Evolutionary conservation across 1,140 invertebrate genomes (phyloP).

Genomic region (Drosophila yakuba): DNA sequence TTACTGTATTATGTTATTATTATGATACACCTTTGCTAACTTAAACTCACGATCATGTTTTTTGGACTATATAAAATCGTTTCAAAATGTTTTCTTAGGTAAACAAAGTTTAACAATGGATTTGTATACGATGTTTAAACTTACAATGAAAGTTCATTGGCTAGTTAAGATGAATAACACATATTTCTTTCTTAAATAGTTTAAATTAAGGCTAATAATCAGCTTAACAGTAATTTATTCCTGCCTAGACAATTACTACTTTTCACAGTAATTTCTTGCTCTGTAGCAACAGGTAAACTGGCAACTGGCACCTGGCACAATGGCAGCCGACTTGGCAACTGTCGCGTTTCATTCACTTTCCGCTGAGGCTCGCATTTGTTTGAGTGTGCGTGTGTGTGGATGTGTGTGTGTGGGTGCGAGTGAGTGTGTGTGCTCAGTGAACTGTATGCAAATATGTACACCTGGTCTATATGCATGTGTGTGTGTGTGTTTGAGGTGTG

Average conservation of each 20-base stretch:
- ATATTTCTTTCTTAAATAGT: no score
- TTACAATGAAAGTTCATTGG: no score
- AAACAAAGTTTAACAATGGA: no score
- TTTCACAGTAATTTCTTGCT: conserved; percentile 14
- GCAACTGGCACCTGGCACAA: conserved; percentile 60
- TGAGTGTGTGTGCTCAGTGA: conserved; percentile 58
- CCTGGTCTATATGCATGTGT: conserved; percentile 36
- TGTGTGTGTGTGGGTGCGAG: conserved; percentile 21
- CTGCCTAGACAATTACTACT: no score
- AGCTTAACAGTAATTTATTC: neutral
- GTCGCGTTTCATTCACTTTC: conserved; percentile 61
- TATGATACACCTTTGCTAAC: no score
- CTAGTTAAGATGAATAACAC: no score
- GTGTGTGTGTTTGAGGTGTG: conserved; percentile 2
- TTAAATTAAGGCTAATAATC: no score
- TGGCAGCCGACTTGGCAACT: conserved; percentile 57
- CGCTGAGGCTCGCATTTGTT: conserved; percentile 71
- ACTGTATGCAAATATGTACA: conserved; percentile 82
- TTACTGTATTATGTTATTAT: no score
- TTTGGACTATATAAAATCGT: no score
- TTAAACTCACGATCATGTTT: no score
- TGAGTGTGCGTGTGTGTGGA: conserved; percentile 10
- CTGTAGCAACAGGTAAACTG: conserved; percentile 44
- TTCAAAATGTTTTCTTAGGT: no score
- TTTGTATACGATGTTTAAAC: no score